Evolutionary conservation across 2,797 vertebrate genomes (phyloP), one percentile per base, ranked within the genome.

Genomic region (Philypnodon macrostomus): DNA sequence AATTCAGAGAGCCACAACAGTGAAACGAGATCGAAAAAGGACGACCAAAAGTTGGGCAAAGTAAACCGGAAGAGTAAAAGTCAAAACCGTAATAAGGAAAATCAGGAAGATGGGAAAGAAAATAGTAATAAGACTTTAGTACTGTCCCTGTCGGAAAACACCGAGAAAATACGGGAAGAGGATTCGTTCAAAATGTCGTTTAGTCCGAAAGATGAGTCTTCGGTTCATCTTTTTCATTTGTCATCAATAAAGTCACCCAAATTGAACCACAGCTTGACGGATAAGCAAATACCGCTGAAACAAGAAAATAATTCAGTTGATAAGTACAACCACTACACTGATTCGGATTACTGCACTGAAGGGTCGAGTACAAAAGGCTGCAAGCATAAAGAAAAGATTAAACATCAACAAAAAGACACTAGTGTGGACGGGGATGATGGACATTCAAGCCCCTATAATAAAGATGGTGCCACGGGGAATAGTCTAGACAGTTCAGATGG

Each of bases 31-130:
- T 73, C 81, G 8, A 98, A 93, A 80, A 97, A 94, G 73, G 96
- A 98, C 17, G 97, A 98, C 50, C 92, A 91, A 64, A 98, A 95
- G 60, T 94, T 97, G 68, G 93, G 94, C 32, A 98, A 98, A 85
- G 91, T 95, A 16, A 98, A 98, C 89, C 92, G 87, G 79, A 99
- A 97, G 83, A 88, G 92, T 58, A 98, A 98, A 83, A 98, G 93
- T 70, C 96, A 95, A 76, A 97, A 90, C 76, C 98, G 98, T 91
- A 99, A 99, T 81, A 99, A 99, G 84, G 96, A 98, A 66, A 99
- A 99, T 77, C 95, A 98, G 67, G 95, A 98, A 66, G 92, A 95
- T 0, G 91, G 92, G 7, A 95, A 94, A 76, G 97, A 98, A 86
- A 97, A 97, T 73, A 87, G 93, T 27, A 95, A n/a, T n/a, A n/a